These are phyloP conservation scores for Dicycla oo DNA, from an alignment of 2,888 invertebrate species.

Conservation along the genomic window DNA sequence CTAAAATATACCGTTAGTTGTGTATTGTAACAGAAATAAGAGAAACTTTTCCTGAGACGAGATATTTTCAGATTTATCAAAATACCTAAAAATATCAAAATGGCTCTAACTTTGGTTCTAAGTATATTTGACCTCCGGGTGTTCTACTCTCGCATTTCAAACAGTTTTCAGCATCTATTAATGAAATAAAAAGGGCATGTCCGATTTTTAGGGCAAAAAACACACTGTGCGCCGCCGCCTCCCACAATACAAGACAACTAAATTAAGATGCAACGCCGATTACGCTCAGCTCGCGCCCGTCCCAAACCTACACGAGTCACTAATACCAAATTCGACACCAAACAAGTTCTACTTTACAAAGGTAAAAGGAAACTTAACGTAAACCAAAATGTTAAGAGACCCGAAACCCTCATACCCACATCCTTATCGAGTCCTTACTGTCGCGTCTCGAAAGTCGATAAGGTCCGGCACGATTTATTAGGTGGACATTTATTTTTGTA, in stretches of 20 bases:
- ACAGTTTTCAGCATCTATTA: no score
- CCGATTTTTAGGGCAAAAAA: no score
- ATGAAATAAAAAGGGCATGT: no score
- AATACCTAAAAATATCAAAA: no score
- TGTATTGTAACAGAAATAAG: no score
- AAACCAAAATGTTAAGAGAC: constrained; percentile 74
- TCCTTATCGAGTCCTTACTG: constrained; percentile 87
- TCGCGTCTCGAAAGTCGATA: constrained; percentile 86
- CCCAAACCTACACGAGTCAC: constrained; percentile 72
- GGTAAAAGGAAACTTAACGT: constrained; percentile 70
- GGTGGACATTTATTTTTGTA: constrained; percentile 88
- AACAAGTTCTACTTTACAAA: constrained; percentile 63
- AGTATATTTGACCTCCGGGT: no score
- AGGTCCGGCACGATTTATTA: constrained; percentile 87
- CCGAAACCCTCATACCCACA: constrained; percentile 71
- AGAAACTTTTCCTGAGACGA: no score
- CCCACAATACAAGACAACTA: constrained; percentile 88
- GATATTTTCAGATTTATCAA: no score
- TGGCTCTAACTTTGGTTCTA: no score
- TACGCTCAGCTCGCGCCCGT: constrained; percentile 79
- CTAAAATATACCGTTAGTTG: no score
- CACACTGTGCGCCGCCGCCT: constrained; percentile 76
- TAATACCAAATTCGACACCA: constrained; percentile 62
- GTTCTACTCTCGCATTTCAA: no score
- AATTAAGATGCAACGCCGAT: constrained; percentile 90